Conservation (phyloP, 2,888 invertebrate species). For the Mesochorus sp. region DNA sequence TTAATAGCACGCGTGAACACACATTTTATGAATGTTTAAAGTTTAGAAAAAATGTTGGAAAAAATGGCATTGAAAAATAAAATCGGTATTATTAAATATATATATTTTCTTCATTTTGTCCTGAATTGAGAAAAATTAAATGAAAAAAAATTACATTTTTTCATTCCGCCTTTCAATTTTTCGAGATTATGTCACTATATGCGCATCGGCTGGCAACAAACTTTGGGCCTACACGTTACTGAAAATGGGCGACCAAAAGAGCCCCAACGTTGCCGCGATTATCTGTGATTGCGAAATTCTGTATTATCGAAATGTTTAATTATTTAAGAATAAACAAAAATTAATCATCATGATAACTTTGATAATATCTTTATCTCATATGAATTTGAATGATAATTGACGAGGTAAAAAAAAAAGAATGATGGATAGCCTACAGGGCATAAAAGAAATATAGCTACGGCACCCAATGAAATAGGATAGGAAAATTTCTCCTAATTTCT, state of each 20-base stretch:
- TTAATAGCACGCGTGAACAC: constrained; percentile 5
- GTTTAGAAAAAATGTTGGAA: background rate
- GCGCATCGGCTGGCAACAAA: background rate
- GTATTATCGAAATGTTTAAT: background rate
- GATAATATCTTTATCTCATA: background rate
- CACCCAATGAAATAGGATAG: constrained; percentile 15
- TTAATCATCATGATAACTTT: background rate
- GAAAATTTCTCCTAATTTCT: background rate
- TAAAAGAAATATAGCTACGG: constrained; percentile 29
- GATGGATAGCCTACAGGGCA: constrained; percentile 19
- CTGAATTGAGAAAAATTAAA: too few species aligned
- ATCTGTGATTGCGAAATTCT: background rate
- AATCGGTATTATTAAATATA: background rate
- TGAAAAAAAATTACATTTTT: too few species aligned
- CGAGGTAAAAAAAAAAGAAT: background rate
- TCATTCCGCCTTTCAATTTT: too few species aligned
- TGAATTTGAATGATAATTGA: constrained; percentile 10
- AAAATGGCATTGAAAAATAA: background rate
- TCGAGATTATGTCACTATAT: background rate
- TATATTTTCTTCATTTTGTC: constrained; percentile 1
- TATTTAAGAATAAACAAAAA: constrained; percentile 5
- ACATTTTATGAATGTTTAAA: too few species aligned
- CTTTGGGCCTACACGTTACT: constrained; percentile 7
- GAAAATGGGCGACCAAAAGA: background rate
- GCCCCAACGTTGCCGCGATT: constrained; percentile 22